Evolutionary conservation across 1,140 invertebrate species (phyloP), one percentile per base, ranked within the genome.

Genomic region (Pinna nobilis): DNA sequence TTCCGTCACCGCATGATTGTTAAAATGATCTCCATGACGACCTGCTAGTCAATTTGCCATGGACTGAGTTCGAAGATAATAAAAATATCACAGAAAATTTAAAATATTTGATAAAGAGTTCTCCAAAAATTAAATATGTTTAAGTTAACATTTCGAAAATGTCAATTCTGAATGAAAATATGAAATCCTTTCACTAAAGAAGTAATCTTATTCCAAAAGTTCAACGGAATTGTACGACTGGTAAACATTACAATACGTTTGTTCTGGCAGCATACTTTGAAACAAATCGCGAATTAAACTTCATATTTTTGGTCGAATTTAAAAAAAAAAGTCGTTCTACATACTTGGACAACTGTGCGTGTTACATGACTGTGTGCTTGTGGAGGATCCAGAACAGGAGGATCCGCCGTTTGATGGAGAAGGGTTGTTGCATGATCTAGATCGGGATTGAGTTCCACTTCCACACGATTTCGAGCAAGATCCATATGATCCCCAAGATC

Each of bases 381-480:
- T 37, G n/a, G 28, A 30, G 3, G 15, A 35, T 6, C 83, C 84
- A 20, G 53, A 7, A 74, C 84, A 85, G n/a, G 39, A 13, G 11
- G 28, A 35, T 11, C 84, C 84, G 41, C 78, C 80, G 71, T 82
- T 65, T 25, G 44, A 33, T 68, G 84, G 83, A 30, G 66, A 60
- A 25, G 92, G 91, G 80, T 92, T 92, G 74, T 91, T 89, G 81
- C 93, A 94, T 47, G 84, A 86, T 74, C 93, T 87, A 9, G 84
- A 88, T 74, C 93, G 88, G 78, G 91, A 91, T 78, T 91, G 89
- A 1, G 92, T 90, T 18, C 93, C 93, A 25, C 66, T 39, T 11
- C 53, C 66, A 79, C 93, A 94, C 6, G 90, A 90, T 32, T 90
- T 87, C 1, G 92, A 92, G 84, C 93, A 94, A 6, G 90, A 85